Evolutionary conservation across 2,888 invertebrate species (phyloP).

Genomic region (Zele albiditarsus): DNA sequence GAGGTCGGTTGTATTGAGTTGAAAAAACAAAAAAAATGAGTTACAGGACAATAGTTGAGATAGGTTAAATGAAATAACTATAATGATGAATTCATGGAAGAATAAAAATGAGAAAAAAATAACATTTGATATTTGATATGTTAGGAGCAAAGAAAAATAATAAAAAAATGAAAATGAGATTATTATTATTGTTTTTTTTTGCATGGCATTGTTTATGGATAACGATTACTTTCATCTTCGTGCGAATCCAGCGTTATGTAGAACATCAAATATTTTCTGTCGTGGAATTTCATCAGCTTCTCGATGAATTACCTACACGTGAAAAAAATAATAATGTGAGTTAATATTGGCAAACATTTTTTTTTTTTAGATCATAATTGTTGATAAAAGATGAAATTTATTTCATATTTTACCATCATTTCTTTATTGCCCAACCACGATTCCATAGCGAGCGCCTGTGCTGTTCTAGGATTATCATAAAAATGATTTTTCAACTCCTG

Average conservation of each 20-base stretch:
- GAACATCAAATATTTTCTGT: slow-evolving; percentile 82
- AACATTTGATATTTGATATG: background rate
- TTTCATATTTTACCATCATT: slow-evolving; percentile 74
- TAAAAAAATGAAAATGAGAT: background rate
- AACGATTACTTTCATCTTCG: slow-evolving; percentile 11
- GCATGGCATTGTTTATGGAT: background rate
- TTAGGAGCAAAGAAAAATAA: background rate
- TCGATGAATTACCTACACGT: slow-evolving; percentile 79
- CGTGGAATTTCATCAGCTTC: slow-evolving; percentile 88
- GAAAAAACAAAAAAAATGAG: background rate
- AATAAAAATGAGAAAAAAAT: background rate
- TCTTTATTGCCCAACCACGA: slow-evolving; percentile 87
- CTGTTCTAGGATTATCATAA: slow-evolving; percentile 85
- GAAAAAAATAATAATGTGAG: slow-evolving; percentile 19
- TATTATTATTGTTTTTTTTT: background rate
- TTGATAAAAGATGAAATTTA: no score
- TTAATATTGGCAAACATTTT: background rate
- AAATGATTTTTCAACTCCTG: slow-evolving; percentile 81
- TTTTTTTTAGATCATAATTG: background rate
- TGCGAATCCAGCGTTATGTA: slow-evolving; percentile 81
- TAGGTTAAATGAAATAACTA: background rate
- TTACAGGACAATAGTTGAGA: slow-evolving; percentile 4
- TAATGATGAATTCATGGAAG: background rate
- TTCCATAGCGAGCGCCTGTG: slow-evolving; percentile 83
- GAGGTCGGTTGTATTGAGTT: background rate